Evolutionary conservation across 92 coral and sea anemone genomes (phyloP).

Genomic region (Actinernus sp.): DNA sequence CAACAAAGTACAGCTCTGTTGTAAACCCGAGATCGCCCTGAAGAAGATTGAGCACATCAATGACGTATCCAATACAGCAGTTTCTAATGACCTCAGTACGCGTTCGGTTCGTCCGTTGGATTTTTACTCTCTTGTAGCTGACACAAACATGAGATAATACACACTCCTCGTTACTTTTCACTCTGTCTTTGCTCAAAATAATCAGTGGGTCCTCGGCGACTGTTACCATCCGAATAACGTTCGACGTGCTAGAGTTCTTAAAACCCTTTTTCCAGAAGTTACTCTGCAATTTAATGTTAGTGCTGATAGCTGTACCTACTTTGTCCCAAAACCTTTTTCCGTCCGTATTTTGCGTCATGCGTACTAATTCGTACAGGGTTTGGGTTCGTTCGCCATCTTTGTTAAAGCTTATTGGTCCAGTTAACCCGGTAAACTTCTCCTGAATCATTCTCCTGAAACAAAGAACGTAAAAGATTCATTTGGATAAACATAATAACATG

Average conservation of each 20-base stretch:
- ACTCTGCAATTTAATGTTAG: conserved; percentile 13
- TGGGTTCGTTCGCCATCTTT: conserved; percentile 42
- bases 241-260: conserved; percentile 2
- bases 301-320: conserved; percentile 50
- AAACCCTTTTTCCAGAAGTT: conserved; percentile 54
- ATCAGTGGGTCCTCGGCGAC: conserved; percentile 68
- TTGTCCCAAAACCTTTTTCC: conserved; percentile 40
- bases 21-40: conserved; percentile 53
- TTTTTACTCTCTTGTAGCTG: conserved; percentile 13
- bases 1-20: conserved; percentile 75
- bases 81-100: conserved; percentile 25
- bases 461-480: background rate
- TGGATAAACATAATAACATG: background rate
- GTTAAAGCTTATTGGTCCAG: conserved; percentile 50
- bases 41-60: conserved; percentile 67
- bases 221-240: conserved; percentile 53
- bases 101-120: conserved; percentile 7
- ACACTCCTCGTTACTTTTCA: conserved; percentile 45
- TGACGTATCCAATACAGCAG: conserved; percentile 83
- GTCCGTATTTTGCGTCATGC: background rate
- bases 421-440: conserved; percentile 38
- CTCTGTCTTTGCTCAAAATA: conserved; percentile 25
- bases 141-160: conserved; percentile 57
- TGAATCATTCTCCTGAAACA: conserved; percentile 17
- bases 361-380: conserved; percentile 55